Percentiles rank a stretch among this genome's conserved stretches.
These are phyloP conservation scores for Danio choprae DNA, from an alignment of 2,797 vertebrate genomes.

Conservation along the genomic window DNA sequence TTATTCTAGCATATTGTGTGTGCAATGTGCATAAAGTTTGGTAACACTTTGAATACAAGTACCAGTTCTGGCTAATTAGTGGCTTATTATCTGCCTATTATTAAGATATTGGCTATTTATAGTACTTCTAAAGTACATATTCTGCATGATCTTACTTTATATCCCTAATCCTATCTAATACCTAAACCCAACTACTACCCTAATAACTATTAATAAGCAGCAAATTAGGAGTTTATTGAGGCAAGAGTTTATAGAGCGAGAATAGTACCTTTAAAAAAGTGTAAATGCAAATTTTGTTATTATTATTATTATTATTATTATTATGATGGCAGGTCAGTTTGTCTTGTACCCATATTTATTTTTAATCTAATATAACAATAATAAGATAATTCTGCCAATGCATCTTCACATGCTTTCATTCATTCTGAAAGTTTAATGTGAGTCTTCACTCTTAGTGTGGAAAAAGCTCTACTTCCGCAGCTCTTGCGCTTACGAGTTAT, in stretches of 20 bases:
- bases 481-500: neutral
- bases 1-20: neutral
- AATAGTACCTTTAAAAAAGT: neutral
- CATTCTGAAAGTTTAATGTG: neutral
- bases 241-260: too few species aligned
- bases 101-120: too few species aligned
- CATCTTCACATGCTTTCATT: neutral
- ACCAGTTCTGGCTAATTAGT: too few species aligned
- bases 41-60: too few species aligned
- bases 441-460: neutral
- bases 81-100: too few species aligned
- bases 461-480: neutral
- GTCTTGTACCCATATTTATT: neutral
- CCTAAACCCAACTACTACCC: too few species aligned
- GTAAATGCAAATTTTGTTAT: neutral
- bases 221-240: too few species aligned
- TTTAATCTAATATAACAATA: neutral
- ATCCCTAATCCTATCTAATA: too few species aligned
- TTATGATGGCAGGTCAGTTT: neutral
- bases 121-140: too few species aligned
- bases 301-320: neutral
- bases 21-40: too few species aligned
- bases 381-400: neutral
- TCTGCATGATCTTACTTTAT: too few species aligned
- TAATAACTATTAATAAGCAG: too few species aligned